Conservation (phyloP, 1,140 invertebrate species). For the Amyelois transitella region DNA sequence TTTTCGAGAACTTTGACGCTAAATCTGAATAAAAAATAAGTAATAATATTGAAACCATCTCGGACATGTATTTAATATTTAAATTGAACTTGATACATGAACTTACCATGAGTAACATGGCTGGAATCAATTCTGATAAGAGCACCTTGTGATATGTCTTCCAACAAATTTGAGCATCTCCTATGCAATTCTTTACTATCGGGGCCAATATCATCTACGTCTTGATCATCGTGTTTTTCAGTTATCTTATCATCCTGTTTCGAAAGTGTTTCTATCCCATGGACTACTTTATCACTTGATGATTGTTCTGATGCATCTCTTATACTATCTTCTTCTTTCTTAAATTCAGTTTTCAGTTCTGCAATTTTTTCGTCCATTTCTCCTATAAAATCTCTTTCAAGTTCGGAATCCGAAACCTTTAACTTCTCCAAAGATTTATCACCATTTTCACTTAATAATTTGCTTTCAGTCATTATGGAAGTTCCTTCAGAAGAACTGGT, state of each 20-base stretch:
- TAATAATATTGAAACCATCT: background rate
- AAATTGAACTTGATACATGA: background rate
- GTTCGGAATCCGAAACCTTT: slow-evolving; percentile 32
- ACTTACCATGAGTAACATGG: slow-evolving; percentile 66
- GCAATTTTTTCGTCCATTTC: slow-evolving; percentile 33
- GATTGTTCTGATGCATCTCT: background rate
- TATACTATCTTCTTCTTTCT: slow-evolving; percentile 24
- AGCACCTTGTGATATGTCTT: slow-evolving; percentile 70
- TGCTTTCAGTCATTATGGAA: slow-evolving; percentile 59
- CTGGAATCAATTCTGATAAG: slow-evolving; percentile 69
- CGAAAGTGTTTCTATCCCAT: background rate
- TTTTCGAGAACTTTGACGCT: slow-evolving; percentile 68
- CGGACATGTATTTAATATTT: background rate
- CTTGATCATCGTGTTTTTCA: slow-evolving; percentile 3
- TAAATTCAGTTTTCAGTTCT: slow-evolving; percentile 28
- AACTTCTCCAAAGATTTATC: slow-evolving; percentile 48
- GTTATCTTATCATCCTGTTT: background rate
- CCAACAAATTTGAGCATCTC: slow-evolving; percentile 69
- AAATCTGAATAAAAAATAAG: slow-evolving; percentile 44
- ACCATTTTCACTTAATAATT: slow-evolving; percentile 54
- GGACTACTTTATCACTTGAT: background rate
- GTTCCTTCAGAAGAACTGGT: slow-evolving; percentile 61
- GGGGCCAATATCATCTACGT: slow-evolving; percentile 42
- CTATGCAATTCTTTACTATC: slow-evolving; percentile 69
- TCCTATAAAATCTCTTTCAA: slow-evolving; percentile 26